Base-by-base conservation (phyloP, 2,888 invertebrate species). In the Eupithecia exiguata region DNA sequence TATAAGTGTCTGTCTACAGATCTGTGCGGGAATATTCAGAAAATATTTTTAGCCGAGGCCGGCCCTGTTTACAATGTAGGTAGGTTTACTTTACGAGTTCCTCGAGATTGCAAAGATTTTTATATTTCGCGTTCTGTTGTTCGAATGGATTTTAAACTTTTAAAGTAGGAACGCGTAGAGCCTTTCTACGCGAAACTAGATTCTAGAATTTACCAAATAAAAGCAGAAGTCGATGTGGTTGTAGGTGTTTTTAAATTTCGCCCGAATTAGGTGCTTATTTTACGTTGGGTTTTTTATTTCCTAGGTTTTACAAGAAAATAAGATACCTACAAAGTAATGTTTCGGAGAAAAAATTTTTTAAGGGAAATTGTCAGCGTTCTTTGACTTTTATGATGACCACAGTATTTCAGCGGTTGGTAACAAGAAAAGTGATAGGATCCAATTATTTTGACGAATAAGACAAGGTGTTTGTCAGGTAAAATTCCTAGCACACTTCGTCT, bases 1-100 rank as follows among this genome's bases (percentile, higher is more conserved):
- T 84, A 86, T 86, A 86, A 84, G 82, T 81, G 81, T 82, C 81
- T 83, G 82, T 83, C 83, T 81, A 83, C 77, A 80, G 83, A 82
- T 77, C 83, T 82, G 84, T 78, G 83, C 62, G 78, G 75, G 77
- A 92, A 91, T 91, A 91, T 92, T 91, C 91, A 87, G 87, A 90
- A 91, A 89, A 78, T 93, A 93, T 92, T 89, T 92, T 90, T 92
- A 91, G 90, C 85, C 91, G 93, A 92, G 93, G 93, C 82, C 91
- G 89, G 79, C 85, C 87, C 89, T 93, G 94, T 93, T 93, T 93
- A 93, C 91, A 89, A 89, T 58, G 25, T 58, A 58, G 49, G 58
- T 58, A 58, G 12, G 25, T 25, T 25, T 53, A 58, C 84, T 87
- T 89, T 86, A 90, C 89, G 88, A 82, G 84, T 88, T 89, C 86